Evolutionary conservation across 1,140 invertebrate species (phyloP).

Genomic region (Lordiphosa mommai): DNA sequence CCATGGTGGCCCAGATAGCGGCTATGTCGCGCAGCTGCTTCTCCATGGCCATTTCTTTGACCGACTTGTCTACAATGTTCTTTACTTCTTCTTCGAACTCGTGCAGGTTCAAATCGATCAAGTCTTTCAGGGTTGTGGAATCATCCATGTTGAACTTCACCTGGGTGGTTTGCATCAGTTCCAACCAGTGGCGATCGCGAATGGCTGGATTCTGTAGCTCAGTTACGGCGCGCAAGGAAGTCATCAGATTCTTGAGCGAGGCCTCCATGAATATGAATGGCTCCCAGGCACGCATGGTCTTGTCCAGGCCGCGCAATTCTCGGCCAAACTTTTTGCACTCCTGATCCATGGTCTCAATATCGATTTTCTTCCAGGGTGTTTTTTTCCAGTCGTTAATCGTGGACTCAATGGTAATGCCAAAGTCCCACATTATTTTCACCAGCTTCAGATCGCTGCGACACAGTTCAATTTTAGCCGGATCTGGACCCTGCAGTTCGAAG

Average conservation of each 20-base stretch:
- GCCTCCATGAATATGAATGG: constrained; percentile 84
- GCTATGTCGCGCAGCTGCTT: constrained; percentile 89
- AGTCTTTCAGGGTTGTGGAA: constrained; percentile 90
- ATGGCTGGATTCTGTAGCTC: constrained; percentile 97
- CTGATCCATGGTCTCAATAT: constrained; percentile 96
- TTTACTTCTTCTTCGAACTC: constrained; percentile 97
- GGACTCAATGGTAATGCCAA: constrained; percentile 88
- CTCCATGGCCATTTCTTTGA: constrained; percentile 97
- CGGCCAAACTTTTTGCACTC: constrained; percentile 95
- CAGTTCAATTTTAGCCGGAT: constrained; percentile 88
- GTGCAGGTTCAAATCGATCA: constrained; percentile 92
- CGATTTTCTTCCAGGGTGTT: constrained; percentile 94
- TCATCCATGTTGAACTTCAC: constrained; percentile 88
- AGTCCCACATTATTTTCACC: constrained; percentile 94
- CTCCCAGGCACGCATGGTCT: constrained; percentile 91
- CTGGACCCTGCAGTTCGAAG: constrained; percentile 92
- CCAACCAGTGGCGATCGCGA: constrained; percentile 94
- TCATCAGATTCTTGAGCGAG: constrained; percentile 91
- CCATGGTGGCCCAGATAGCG: constrained; percentile 89
- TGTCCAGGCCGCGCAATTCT: constrained; percentile 91
- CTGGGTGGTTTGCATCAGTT: constrained; percentile 94
- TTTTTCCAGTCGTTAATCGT: constrained; percentile 95
- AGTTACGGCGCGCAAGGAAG: constrained; percentile 91
- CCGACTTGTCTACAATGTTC: constrained; percentile 96
- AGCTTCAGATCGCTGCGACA: constrained; percentile 89